Conservation (phyloP, 2,797 vertebrate species). For the Acanthis flammea region DNA sequence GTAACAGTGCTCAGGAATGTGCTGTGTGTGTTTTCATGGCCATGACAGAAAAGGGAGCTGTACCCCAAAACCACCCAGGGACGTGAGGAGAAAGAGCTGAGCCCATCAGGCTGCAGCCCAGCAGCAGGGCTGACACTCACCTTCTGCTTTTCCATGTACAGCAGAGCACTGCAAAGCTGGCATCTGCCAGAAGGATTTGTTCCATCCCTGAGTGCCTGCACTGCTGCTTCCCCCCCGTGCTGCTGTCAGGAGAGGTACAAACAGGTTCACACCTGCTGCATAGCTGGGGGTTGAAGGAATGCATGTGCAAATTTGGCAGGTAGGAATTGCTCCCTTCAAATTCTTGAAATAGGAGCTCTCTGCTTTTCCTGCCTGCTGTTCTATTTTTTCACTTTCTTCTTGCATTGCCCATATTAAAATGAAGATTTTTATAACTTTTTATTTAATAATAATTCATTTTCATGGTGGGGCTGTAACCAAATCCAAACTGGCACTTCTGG, state of each 20-base stretch:
- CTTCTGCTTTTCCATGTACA: neutral
- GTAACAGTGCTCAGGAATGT: neutral
- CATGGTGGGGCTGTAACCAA: neutral
- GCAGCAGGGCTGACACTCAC: slow-evolving; percentile 8
- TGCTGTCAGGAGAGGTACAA: slow-evolving; percentile 10
- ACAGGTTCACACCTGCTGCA: slow-evolving; percentile 21
- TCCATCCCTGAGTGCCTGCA: neutral
- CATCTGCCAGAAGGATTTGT: slow-evolving; percentile 39
- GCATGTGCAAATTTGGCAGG: slow-evolving; percentile 23
- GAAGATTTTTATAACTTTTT: neutral
- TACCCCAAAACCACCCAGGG: accelerated
- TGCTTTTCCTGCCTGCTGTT: slow-evolving; percentile 4
- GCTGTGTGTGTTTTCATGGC: neutral
- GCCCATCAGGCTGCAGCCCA: neutral
- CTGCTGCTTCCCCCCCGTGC: slow-evolving; percentile 3
- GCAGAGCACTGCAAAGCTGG: neutral
- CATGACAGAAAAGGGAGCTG: neutral
- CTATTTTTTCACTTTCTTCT: slow-evolving; percentile 10
- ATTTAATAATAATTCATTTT: neutral
- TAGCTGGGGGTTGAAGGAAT: neutral
- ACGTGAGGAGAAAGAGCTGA: neutral
- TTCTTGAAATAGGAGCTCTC: neutral
- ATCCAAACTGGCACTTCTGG: neutral
- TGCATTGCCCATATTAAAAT: neutral
- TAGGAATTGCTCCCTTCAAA: neutral